phyloP scores from a whole-genome alignment of 2,888 invertebrate species.

The Apamea monoglypha region DNA sequence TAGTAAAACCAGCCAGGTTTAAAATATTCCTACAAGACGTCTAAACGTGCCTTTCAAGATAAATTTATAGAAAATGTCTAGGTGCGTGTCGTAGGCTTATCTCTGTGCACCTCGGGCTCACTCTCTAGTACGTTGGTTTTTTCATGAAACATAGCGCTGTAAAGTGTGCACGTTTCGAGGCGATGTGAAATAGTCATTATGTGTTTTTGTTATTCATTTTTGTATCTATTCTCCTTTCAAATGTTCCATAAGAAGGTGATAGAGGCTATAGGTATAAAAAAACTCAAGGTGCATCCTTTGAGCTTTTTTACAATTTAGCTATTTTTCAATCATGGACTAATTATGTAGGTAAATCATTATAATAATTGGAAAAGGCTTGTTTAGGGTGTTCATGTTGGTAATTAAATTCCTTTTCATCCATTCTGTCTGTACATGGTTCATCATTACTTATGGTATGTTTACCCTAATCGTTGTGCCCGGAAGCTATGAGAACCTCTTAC shows the following conservation, averaged over 20 bases:
- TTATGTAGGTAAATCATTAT: background rate
- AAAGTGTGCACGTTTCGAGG: background rate
- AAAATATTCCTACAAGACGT: background rate
- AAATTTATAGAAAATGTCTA: slow-evolving; percentile 47
- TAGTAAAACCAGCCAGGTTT: background rate
- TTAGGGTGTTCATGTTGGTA: background rate
- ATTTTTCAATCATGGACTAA: background rate
- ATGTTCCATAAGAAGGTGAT: background rate
- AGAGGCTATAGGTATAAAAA: background rate
- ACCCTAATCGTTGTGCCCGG: slow-evolving; percentile 14
- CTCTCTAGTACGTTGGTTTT: slow-evolving; percentile 20
- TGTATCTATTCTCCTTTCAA: background rate
- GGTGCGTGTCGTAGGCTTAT: slow-evolving; percentile 56
- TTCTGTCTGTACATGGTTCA: background rate
- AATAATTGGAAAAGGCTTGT: background rate
- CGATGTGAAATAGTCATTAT: background rate
- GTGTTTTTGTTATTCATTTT: background rate
- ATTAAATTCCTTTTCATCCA: background rate
- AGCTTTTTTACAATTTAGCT: background rate
- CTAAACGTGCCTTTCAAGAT: slow-evolving; percentile 2
- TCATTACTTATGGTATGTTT: slow-evolving; percentile 21
- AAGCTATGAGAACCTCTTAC: slow-evolving; percentile 17
- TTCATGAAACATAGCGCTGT: slow-evolving; percentile 6
- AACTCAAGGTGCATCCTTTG: too few species aligned
- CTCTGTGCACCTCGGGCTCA: slow-evolving; percentile 42